A percentile compares a stretch with the other conserved stretches of the same genome.
Conservation (phyloP, 2,797 vertebrate species). For the Muraenolepis orangiensis region DNA sequence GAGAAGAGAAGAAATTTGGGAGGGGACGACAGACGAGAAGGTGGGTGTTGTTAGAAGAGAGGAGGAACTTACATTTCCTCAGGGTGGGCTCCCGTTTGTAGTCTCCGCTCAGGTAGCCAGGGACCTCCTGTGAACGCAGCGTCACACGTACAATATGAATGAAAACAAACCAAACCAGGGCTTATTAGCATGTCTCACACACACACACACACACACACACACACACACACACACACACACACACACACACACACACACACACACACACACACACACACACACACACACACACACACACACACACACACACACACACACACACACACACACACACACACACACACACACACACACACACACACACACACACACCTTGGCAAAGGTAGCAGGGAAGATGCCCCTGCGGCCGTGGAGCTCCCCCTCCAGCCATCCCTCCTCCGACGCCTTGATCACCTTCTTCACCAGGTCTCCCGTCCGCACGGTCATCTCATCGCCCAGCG, state of each 20-base stretch:
- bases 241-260: no score
- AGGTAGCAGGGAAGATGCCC: conserved; percentile 80
- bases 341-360: not conserved
- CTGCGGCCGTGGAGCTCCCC: conserved; percentile 75
- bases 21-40: not conserved
- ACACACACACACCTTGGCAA: conserved; percentile 73
- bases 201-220: not conserved
- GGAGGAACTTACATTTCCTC: conserved; percentile 63
- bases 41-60: not conserved
- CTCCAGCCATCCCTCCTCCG: conserved; percentile 80
- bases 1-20: no score
- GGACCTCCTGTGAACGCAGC: conserved; percentile 67
- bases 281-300: not conserved
- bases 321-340: not conserved
- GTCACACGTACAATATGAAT: not conserved
- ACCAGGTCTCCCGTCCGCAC: conserved; percentile 77
- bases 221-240: not conserved
- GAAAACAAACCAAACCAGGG: no score
- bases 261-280: not conserved
- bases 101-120: conserved; percentile 68
- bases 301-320: not conserved
- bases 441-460: conserved; percentile 70
- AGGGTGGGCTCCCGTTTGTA: conserved; percentile 71
- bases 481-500: conserved; percentile 73
- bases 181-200: not conserved